These are phyloP conservation scores for Fulmarus glacialis DNA, from an alignment of 2,113 vertebrate genomes.

Conservation along the genomic window DNA sequence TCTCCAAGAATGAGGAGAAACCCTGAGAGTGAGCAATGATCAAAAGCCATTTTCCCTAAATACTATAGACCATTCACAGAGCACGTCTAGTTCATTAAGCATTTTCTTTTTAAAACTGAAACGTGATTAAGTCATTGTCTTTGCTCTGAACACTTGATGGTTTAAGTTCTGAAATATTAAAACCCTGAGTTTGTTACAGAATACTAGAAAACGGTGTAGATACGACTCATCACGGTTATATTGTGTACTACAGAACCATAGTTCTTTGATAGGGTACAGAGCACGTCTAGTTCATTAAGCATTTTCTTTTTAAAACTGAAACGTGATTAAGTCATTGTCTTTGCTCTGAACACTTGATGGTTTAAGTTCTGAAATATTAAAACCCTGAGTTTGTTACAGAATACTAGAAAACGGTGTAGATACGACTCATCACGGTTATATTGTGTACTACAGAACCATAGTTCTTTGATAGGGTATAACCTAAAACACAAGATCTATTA, in stretches of 20 bases:
- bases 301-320: not conserved
- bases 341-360: not conserved
- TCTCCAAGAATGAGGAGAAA: not conserved
- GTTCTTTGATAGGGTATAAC: not conserved
- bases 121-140: not conserved
- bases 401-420: not conserved
- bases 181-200: not conserved
- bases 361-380: not conserved
- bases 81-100: not conserved
- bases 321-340: not conserved
- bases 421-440: rapidly evolving
- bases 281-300: not conserved
- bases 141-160: not conserved
- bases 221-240: rapidly evolving
- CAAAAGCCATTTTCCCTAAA: not conserved
- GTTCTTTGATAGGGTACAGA: not conserved
- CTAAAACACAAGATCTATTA: not conserved
- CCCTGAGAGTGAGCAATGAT: not conserved
- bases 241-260: not conserved
- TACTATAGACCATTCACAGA: not conserved
- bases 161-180: not conserved
- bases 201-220: not conserved
- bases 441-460: not conserved
- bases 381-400: not conserved
- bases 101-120: not conserved